Conservation (phyloP, 1,140 invertebrate species). For the Drosophila tani region DNA sequence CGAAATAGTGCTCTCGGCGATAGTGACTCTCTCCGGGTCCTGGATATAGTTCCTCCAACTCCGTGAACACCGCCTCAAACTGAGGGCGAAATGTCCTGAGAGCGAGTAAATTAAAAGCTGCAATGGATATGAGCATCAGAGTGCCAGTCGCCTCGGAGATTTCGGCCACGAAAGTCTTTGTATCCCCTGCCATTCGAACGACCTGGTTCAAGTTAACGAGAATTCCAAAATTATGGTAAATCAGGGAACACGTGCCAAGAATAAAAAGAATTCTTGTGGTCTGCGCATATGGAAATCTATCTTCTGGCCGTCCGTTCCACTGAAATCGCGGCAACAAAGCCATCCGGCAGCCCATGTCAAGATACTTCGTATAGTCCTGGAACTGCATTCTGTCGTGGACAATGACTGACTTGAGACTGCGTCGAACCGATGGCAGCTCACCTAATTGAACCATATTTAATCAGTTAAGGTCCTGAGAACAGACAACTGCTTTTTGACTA, state of each 20-base stretch:
- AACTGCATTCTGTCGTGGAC: conserved; percentile 28
- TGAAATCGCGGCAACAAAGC: conserved; percentile 29
- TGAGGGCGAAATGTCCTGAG: conserved; percentile 32
- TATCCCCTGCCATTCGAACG: not conserved
- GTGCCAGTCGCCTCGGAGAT: conserved; percentile 55
- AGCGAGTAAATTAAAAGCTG: conserved; percentile 49
- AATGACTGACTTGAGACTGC: not conserved
- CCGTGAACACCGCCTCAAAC: conserved; percentile 37
- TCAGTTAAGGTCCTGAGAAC: conserved; percentile 8
- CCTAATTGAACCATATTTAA: not conserved
- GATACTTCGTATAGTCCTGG: conserved; percentile 44
- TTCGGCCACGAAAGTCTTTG: conserved; percentile 19
- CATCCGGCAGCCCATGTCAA: conserved; percentile 31
- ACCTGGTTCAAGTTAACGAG: conserved; percentile 39
- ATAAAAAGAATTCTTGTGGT: conserved; percentile 24
- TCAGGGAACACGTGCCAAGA: conserved; percentile 49
- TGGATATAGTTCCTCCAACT: conserved; percentile 51
- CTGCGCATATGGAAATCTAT: not conserved
- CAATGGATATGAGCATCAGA: conserved; percentile 49
- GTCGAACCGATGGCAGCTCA: too few relatives aligned
- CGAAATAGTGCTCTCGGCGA: conserved; percentile 43
- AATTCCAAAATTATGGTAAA: conserved; percentile 68
- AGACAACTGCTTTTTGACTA: not conserved
- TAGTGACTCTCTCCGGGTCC: not conserved
- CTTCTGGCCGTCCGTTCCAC: conserved; percentile 14